Evolutionary conservation across 2,797 vertebrate genomes (phyloP).

Genomic region (Oceanodroma leucorhoa): DNA sequence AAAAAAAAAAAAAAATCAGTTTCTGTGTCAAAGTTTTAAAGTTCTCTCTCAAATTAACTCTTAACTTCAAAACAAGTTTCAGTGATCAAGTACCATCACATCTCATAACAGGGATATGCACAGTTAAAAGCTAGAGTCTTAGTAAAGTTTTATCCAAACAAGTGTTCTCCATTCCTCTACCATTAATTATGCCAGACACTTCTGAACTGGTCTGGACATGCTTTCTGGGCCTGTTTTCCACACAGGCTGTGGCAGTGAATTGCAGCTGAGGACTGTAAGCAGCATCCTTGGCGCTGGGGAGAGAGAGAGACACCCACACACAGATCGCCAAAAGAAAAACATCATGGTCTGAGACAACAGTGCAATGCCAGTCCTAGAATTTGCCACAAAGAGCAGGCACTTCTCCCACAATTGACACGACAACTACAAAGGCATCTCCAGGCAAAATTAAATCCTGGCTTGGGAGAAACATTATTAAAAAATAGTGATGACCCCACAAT

Average conservation of each 20-base stretch:
- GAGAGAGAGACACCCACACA: background rate
- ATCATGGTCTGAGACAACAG: background rate
- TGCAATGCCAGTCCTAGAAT: background rate
- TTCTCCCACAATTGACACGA: background rate
- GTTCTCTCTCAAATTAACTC: background rate
- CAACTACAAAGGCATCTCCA: fast-evolving
- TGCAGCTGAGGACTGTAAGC: background rate
- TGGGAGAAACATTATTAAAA: background rate
- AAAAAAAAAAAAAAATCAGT: background rate
- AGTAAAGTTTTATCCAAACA: background rate
- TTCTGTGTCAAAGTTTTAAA: background rate
- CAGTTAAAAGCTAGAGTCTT: background rate
- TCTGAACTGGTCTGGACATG: background rate
- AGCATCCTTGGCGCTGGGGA: background rate
- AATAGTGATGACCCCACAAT: background rate
- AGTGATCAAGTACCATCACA: background rate
- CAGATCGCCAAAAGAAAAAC: background rate
- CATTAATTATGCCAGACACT: background rate
- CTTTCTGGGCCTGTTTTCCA: background rate
- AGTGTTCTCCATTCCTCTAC: background rate
- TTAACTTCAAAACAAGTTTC: background rate
- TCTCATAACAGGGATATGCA: background rate
- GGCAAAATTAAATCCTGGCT: background rate
- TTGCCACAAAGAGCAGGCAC: background rate
- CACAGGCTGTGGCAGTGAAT: background rate